Conservation (phyloP, 1,140 invertebrate species). For the Heliothis subflexa region DNA sequence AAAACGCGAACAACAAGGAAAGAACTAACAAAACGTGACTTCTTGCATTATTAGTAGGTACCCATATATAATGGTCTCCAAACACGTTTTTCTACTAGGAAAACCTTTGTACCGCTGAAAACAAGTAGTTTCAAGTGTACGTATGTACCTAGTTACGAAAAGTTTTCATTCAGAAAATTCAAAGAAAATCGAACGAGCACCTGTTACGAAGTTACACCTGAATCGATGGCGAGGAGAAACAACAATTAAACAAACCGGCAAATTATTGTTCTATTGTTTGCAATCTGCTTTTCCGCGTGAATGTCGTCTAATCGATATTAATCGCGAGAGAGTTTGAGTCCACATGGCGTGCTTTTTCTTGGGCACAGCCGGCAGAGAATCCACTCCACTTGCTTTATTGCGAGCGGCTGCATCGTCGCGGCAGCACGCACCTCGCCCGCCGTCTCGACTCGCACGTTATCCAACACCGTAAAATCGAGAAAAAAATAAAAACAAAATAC, state of each 20-base stretch:
- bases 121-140: not conserved
- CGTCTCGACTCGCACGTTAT: constrained; percentile 48
- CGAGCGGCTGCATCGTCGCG: constrained; percentile 62
- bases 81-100: constrained; percentile 6
- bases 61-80: not conserved
- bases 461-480: constrained; percentile 49
- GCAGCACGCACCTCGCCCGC: constrained; percentile 60
- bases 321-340: constrained; percentile 34
- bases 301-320: constrained; percentile 42
- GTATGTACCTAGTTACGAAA: not conserved
- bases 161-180: not conserved
- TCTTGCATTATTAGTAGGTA: not conserved
- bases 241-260: constrained; percentile 46
- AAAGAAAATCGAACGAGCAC: not conserved
- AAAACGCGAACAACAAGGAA: constrained; percentile 14
- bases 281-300: constrained; percentile 44
- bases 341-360: constrained; percentile 56
- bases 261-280: constrained; percentile 57
- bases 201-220: not conserved
- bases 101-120: not conserved
- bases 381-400: constrained; percentile 57
- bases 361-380: constrained; percentile 35
- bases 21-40: constrained; percentile 9
- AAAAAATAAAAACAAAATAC: constrained; percentile 55
- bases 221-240: constrained; percentile 29